phyloP scores from a whole-genome alignment of 2,888 invertebrate genomes.

The Dioctria linearis region DNA sequence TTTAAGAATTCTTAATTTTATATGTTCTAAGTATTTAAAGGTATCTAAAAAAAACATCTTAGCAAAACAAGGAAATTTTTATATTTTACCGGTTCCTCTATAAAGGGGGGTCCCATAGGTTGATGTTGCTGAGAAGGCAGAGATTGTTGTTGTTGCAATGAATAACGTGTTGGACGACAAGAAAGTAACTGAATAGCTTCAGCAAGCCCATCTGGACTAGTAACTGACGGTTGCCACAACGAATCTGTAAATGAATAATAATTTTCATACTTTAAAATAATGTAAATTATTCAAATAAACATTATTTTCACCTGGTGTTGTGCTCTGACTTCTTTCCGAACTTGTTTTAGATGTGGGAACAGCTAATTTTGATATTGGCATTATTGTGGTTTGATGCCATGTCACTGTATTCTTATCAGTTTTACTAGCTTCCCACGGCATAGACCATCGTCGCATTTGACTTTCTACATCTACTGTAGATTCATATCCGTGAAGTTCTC shows the following conservation, averaged over 20 bases:
- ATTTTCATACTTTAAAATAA: neutral
- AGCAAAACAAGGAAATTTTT: neutral
- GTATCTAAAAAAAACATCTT: too few species aligned
- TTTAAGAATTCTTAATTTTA: too few species aligned
- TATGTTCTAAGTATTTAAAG: too few species aligned
- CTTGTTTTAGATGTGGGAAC: slow-evolving; percentile 63
- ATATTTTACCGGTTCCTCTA: slow-evolving; percentile 61
- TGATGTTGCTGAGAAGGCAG: slow-evolving; percentile 60
- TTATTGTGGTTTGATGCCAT: slow-evolving; percentile 69
- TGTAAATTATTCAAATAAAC: neutral
- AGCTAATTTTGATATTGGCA: slow-evolving; percentile 65
- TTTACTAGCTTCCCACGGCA: slow-evolving; percentile 78
- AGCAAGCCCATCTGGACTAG: slow-evolving; percentile 78
- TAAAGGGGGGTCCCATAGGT: slow-evolving; percentile 62
- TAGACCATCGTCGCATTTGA: slow-evolving; percentile 78
- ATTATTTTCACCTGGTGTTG: slow-evolving; percentile 72
- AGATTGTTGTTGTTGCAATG: slow-evolving; percentile 61
- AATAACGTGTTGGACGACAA: slow-evolving; percentile 71
- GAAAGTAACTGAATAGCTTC: slow-evolving; percentile 79
- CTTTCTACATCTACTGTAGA: slow-evolving; percentile 71
- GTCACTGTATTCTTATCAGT: slow-evolving; percentile 68
- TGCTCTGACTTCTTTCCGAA: slow-evolving; percentile 75
- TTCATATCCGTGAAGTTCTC: slow-evolving; percentile 72
- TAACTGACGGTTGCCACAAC: slow-evolving; percentile 71
- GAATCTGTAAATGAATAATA: slow-evolving; percentile 64